Conservation (phyloP, 2,113 vertebrate species). For the Notarius lentiginosus region DNA sequence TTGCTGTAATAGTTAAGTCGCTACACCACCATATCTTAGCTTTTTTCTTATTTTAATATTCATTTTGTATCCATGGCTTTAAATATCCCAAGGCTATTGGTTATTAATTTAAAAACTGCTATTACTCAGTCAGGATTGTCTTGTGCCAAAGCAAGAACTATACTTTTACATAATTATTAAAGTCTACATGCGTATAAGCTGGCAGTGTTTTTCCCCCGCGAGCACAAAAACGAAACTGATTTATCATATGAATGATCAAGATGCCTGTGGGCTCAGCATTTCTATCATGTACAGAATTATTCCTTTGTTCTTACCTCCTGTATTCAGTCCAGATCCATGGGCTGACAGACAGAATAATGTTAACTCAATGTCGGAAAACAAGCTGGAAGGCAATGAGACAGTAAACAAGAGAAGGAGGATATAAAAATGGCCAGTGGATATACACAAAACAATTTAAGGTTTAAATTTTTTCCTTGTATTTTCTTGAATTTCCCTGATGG, state of each 20-base stretch:
- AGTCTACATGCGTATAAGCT: background rate
- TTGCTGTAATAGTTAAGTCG: slow-evolving; percentile 43
- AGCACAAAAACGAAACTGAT: background rate
- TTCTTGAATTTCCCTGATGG: background rate
- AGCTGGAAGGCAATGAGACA: background rate
- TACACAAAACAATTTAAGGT: background rate
- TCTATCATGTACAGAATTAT: background rate
- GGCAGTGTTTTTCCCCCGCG: background rate
- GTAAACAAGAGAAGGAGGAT: background rate
- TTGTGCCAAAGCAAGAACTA: background rate
- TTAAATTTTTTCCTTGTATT: background rate
- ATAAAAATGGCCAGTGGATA: background rate
- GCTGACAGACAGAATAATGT: slow-evolving; percentile 25
- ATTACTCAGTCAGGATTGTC: background rate
- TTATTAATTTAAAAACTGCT: background rate
- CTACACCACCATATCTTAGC: slow-evolving; percentile 22
- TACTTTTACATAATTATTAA: background rate
- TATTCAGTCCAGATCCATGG: background rate
- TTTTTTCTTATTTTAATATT: slow-evolving; percentile 14
- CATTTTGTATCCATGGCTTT: background rate
- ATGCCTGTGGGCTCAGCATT: background rate
- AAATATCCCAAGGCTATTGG: background rate
- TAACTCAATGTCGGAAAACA: background rate
- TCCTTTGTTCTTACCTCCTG: slow-evolving; percentile 26
- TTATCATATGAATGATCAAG: background rate